Conservation (phyloP, 2,113 vertebrate genomes). For the Taxidea taxus region DNA sequence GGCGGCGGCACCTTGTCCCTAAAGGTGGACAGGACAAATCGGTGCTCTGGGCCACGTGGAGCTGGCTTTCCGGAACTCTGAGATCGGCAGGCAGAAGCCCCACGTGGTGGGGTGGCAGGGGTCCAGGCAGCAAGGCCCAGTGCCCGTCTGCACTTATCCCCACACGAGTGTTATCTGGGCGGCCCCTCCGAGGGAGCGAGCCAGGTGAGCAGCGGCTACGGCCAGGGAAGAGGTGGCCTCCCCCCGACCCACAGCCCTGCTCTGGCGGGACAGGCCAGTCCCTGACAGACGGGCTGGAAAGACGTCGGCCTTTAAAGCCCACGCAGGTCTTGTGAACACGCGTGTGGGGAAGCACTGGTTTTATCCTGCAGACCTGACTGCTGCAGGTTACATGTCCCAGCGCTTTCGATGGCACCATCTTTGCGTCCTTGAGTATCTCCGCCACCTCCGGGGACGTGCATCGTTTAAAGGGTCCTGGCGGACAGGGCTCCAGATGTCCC, state of each 20-base stretch:
- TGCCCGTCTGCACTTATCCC: not conserved
- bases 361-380: rapidly evolving
- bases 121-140: not conserved
- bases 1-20: not conserved
- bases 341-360: rapidly evolving
- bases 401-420: rapidly evolving
- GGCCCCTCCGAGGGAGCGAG: not conserved
- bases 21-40: not conserved
- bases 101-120: rapidly evolving
- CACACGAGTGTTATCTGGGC: not conserved
- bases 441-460: rapidly evolving
- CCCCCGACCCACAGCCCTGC: not conserved
- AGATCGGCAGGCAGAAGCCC: not conserved
- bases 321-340: rapidly evolving
- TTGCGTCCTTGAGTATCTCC: not conserved
- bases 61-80: not conserved
- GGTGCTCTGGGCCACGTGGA: not conserved
- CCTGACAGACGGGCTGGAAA: rapidly evolving
- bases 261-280: rapidly evolving
- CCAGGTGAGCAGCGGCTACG: not conserved
- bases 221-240: too few relatives aligned
- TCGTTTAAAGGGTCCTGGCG: rapidly evolving
- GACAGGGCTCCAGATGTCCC: rapidly evolving
- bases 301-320: rapidly evolving
- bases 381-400: rapidly evolving